Percentiles rank a stretch among this genome's conserved stretches.
These are phyloP conservation scores for Tupaia chinensis DNA, from an alignment of 2,113 vertebrate species.

Conservation along the genomic window DNA sequence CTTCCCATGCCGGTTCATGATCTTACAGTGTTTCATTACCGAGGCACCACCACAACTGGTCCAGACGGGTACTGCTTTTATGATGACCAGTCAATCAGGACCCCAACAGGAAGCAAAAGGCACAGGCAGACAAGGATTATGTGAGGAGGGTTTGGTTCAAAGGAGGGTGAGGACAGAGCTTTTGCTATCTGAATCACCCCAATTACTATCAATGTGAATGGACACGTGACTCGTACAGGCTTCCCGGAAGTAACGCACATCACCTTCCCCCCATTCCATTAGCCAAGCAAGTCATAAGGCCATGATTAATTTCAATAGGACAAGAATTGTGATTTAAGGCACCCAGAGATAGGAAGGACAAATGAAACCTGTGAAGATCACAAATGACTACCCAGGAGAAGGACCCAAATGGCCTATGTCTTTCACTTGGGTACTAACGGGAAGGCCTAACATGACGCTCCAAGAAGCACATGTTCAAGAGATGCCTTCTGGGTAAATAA, in stretches of 20 bases:
- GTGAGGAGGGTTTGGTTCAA: neutral
- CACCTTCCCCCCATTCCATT: neutral
- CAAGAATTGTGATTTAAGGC: neutral
- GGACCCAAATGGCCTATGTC: neutral
- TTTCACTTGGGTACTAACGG: neutral
- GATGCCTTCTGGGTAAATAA: neutral
- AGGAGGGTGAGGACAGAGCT: neutral
- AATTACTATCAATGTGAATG: neutral
- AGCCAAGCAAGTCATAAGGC: neutral
- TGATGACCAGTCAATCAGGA: neutral
- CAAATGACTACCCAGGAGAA: neutral
- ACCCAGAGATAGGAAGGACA: neutral
- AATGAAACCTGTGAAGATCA: neutral
- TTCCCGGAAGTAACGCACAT: neutral
- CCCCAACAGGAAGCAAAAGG: neutral
- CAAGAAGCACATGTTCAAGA: neutral
- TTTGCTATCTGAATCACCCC: neutral
- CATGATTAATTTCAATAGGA: neutral
- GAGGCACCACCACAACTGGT: too few species aligned
- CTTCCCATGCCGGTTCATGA: too few species aligned
- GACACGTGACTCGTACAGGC: neutral
- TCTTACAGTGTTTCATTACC: too few species aligned
- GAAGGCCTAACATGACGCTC: neutral
- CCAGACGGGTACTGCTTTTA: neutral
- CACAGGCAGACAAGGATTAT: neutral